Conservation (phyloP, 2,113 vertebrate species). For the Sylvietta virens region DNA sequence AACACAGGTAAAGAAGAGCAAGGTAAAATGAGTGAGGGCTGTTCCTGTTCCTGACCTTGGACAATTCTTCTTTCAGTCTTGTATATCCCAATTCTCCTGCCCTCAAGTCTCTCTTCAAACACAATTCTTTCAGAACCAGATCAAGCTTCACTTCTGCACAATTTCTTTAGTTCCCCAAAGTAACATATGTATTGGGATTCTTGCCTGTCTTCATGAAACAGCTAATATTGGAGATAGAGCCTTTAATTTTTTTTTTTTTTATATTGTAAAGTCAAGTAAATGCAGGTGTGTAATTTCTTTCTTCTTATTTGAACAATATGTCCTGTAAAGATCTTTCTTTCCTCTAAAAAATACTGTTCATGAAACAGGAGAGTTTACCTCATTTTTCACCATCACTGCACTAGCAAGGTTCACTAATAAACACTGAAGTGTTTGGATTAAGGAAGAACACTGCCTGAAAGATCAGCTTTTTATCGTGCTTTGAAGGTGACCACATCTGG, state of each 20-base stretch:
- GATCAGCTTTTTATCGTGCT: background rate
- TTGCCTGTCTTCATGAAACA: background rate
- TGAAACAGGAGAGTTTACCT: background rate
- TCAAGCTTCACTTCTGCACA: background rate
- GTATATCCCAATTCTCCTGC: background rate
- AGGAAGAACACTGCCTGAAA: background rate
- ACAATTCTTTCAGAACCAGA: background rate
- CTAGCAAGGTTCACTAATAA: background rate
- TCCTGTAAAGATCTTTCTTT: background rate
- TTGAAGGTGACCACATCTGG: conserved; percentile 1
- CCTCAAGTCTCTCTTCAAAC: background rate
- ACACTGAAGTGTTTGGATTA: background rate
- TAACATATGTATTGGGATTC: background rate
- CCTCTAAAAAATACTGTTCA: background rate
- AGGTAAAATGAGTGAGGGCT: background rate
- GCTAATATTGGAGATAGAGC: background rate
- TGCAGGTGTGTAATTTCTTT: background rate
- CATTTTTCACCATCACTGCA: background rate
- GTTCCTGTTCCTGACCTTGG: background rate
- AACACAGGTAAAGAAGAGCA: background rate
- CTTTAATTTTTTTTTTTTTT: background rate
- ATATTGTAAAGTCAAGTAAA: background rate
- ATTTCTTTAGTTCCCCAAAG: background rate
- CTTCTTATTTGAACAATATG: background rate
- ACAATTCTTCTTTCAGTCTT: background rate